These are phyloP conservation scores for Cygnus atratus DNA, from an alignment of 2,113 vertebrate species.

Conservation along the genomic window DNA sequence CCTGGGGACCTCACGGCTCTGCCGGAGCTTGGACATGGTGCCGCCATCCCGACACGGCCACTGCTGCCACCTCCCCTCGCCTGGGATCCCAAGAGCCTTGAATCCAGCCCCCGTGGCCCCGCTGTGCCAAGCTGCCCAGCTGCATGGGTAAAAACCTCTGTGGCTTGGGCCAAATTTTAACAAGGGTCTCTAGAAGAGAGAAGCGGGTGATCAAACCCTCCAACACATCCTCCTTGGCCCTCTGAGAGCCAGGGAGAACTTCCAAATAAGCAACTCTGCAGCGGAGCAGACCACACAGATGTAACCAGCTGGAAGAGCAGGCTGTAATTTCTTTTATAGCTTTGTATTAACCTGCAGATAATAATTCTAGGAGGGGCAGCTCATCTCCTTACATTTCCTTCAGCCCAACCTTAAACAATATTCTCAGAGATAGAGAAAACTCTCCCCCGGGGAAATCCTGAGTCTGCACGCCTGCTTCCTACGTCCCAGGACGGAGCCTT, in stretches of 20 bases:
- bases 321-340: neutral
- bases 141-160: neutral
- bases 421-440: neutral
- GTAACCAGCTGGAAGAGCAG: neutral
- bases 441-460: rapidly evolving
- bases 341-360: neutral
- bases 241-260: neutral
- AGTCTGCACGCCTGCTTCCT: neutral
- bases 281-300: neutral
- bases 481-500: neutral
- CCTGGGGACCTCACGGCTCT: neutral
- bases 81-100: neutral
- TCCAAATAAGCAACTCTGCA: neutral
- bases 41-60: neutral
- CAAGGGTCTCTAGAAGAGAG: neutral
- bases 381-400: neutral
- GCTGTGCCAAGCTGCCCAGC: neutral
- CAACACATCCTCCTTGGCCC: neutral
- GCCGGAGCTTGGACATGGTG: neutral
- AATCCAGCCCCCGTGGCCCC: neutral
- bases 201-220: neutral
- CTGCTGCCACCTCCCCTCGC: neutral
- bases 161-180: neutral
- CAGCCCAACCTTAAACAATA: neutral
- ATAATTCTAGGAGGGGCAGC: neutral